Percentiles rank a stretch among this genome's conserved stretches.
These are phyloP conservation scores for Peucedramus taeniatus DNA, from an alignment of 2,113 vertebrate species.

Conservation along the genomic window DNA sequence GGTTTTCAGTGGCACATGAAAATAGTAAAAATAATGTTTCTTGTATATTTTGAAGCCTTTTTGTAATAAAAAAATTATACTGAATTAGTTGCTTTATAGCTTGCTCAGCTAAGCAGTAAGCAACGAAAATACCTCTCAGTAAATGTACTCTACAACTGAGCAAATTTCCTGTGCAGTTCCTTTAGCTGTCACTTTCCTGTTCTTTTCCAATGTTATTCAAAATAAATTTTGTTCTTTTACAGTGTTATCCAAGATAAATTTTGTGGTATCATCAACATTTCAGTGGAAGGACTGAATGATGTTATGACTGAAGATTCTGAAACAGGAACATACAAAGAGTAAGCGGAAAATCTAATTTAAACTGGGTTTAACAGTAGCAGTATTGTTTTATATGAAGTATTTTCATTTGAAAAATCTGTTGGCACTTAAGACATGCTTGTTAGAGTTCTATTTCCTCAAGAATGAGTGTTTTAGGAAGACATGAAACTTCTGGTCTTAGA, in stretches of 20 bases:
- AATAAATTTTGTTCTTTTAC: slow-evolving; percentile 85
- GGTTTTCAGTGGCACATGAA: background rate
- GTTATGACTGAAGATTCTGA: slow-evolving; percentile 96
- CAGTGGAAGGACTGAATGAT: slow-evolving; percentile 92
- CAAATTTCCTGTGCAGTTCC: slow-evolving; percentile 24
- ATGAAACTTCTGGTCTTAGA: background rate
- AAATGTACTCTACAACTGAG: background rate
- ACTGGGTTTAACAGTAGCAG: background rate
- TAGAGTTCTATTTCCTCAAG: background rate
- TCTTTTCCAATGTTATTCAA: slow-evolving; percentile 81
- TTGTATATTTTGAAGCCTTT: background rate
- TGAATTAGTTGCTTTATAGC: background rate
- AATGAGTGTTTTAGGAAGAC: background rate
- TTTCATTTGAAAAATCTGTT: background rate
- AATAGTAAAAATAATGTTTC: background rate
- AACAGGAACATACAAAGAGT: slow-evolving; percentile 92
- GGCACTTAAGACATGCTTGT: background rate
- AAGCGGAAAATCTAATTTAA: slow-evolving; percentile 61
- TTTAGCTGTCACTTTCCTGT: slow-evolving; percentile 36
- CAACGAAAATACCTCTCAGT: background rate
- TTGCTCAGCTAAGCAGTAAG: background rate
- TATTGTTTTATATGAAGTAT: background rate
- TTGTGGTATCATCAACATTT: slow-evolving; percentile 94
- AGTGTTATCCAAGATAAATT: slow-evolving; percentile 98
- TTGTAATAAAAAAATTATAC: background rate